These are phyloP conservation scores for Petrophora chlorosata DNA, from an alignment of 2,888 invertebrate genomes.

Conservation along the genomic window DNA sequence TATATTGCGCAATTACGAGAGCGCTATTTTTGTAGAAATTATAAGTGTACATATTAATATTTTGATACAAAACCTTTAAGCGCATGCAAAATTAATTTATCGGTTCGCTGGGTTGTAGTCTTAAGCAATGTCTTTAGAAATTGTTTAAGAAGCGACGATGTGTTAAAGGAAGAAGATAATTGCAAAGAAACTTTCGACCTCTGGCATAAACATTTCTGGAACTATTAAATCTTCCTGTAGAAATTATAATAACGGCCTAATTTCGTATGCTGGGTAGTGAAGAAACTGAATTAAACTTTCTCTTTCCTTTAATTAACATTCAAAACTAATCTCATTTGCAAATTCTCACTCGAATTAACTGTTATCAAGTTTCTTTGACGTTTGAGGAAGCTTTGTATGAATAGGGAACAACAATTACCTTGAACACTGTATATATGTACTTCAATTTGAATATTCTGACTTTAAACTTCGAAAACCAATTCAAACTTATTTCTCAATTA, in stretches of 20 bases:
- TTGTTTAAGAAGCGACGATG: background rate
- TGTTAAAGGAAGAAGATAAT: background rate
- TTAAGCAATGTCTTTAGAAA: background rate
- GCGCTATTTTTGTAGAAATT: too few relatives aligned
- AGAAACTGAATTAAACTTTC: slow-evolving; percentile 41
- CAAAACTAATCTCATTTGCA: slow-evolving; percentile 44
- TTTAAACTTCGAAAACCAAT: too few relatives aligned
- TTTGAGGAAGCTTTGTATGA: too few relatives aligned
- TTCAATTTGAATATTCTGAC: too few relatives aligned
- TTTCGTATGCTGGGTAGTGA: slow-evolving; percentile 38
- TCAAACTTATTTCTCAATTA: too few relatives aligned
- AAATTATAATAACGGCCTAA: slow-evolving; percentile 33
- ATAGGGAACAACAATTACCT: too few relatives aligned
- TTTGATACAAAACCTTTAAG: too few relatives aligned
- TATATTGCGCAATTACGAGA: too few relatives aligned
- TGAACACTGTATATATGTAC: background rate
- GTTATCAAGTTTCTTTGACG: slow-evolving; percentile 26
- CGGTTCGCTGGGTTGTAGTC: background rate
- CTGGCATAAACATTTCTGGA: slow-evolving; percentile 14
- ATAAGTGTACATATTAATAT: too few relatives aligned
- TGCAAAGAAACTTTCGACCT: slow-evolving; percentile 19
- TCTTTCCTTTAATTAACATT: slow-evolving; percentile 45
- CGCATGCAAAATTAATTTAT: background rate
- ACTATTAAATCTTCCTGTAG: slow-evolving; percentile 32
- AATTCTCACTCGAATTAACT: slow-evolving; percentile 30